Percentiles rank a stretch among this genome's conserved stretches.
These are phyloP conservation scores for Leuciscus waleckii DNA, from an alignment of 2,797 vertebrate genomes.

Conservation along the genomic window DNA sequence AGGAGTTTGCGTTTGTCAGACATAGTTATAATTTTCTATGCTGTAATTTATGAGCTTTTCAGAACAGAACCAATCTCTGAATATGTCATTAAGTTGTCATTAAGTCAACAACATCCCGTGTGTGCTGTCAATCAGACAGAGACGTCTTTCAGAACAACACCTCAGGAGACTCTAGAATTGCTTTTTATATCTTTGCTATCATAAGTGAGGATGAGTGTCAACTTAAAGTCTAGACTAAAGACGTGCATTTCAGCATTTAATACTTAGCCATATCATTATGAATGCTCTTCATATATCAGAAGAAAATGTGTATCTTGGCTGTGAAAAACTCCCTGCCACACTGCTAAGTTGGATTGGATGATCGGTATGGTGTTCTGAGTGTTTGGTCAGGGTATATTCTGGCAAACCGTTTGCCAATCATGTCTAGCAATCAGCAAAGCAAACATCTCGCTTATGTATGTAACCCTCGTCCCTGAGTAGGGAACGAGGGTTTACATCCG, in stretches of 20 bases:
- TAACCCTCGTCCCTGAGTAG: no score
- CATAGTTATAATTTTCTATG: neutral
- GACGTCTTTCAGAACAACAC: neutral
- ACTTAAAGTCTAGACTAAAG: neutral
- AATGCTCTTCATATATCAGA: neutral
- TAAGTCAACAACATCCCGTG: neutral
- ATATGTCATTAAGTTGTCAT: neutral
- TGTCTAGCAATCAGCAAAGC: no score
- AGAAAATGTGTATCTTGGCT: neutral
- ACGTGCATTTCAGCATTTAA: neutral
- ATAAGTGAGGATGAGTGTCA: neutral
- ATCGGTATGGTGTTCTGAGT: neutral
- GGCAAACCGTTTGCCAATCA: no score
- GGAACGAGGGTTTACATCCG: no score
- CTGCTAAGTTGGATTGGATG: neutral
- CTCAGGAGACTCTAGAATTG: neutral
- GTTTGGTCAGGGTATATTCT: no score
- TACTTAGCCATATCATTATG: neutral
- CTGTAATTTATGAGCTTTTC: neutral
- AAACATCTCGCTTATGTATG: no score
- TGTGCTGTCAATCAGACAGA: constrained; percentile 3
- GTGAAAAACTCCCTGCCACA: neutral
- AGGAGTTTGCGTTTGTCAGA: neutral
- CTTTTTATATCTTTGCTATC: neutral
- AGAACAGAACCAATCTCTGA: neutral